Evolutionary conservation across 2,888 invertebrate species (phyloP), one percentile per base, ranked within the genome.

Genomic region (Phaedon cochleariae): DNA sequence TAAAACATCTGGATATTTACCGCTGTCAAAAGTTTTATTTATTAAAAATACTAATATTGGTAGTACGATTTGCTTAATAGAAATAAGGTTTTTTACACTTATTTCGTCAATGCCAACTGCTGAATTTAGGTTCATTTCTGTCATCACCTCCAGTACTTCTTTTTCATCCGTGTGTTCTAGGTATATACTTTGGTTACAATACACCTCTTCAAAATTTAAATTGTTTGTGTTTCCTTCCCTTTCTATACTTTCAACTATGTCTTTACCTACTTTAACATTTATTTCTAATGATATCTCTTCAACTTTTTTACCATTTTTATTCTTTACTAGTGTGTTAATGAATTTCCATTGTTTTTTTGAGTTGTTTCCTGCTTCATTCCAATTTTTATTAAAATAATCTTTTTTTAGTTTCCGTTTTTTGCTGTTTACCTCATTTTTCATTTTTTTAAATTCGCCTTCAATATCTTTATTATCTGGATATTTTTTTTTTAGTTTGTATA

Each of bases 401-500:
- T n/a, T 48, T 2, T 48, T 48, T 17, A 48, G 9, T 18, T 51
- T 51, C 12, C 21, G 20, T 51, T 21, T 21, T 22, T 51, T 21
- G 21, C 21, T 18, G 20, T 21, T 51, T 18, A n/a, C 20, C 3
- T 51, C 10, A n/a, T 22, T 22, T 18, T 18, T 22, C 20, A 21
- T 51, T 21, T 22, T 22, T 22, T 18, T 51, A 12, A 21, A 21
- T 51, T 51, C 20, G 12, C 49, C 6, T 51, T 12, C 21, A 51
- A 21, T 51, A 5, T 51, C 21, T 51, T 21, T 51, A n/a, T 51
- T 5, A 22, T 51, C 22, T 51, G 49, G 49, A 51, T 21, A 22
- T 22, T n/a, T 51, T 51, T 51, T 51, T 18, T 51, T 51, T n/a
- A n/a, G 49, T 51, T 51, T 21, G 6, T 51, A 51, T 51, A 51